Base-by-base conservation (phyloP, 1,140 invertebrate genomes). In the Drosophila punjabiensis region DNA sequence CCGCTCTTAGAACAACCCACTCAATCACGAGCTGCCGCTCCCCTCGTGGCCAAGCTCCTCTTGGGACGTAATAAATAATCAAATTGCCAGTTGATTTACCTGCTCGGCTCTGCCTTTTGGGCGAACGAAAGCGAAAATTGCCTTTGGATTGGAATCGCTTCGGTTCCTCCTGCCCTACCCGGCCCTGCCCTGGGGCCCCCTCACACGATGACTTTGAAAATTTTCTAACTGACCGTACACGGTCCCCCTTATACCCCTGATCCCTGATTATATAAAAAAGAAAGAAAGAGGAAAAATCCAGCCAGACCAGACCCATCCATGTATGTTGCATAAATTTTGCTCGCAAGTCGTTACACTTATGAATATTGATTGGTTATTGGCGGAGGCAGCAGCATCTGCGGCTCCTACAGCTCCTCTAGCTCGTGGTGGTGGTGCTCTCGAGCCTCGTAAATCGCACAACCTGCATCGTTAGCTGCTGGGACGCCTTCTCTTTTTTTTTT, bases 281-380 rank as follows among this genome's bases (percentile, higher is more conserved):
- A 14, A 24, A 10, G 1, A 33, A n/a, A 33, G 20, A 41, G 6
- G 18, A 16, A 58, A 69, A 56, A 68, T 52, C 65, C 66, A 35
- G 55, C 68, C 67, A 61, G 70, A 74, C 70, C 45, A 33, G 55
- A 74, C 68, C 45, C 20, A 45, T 52, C 45, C 20, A 45, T 52
- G 47, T 41, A 67, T 65, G 59, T 65, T 70, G 79, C 83, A 82
- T 65, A 82, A 86, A 85, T 81, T 85, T 55, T 59, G 76, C 63
- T 67, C 32, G 48, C 64, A 59, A 81, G 81, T 89, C 81, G 77
- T 88, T 87, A 79, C 64, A 81, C 73, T 88, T 84, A 88, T 89
- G 84, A 88, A 88, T 88, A 88, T 88, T 88, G 81, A 88, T 88
- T 88, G 81, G 78, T 81, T 88, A 89, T 85, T 89, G 84, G 71